A percentile compares a stretch with the other conserved stretches of the same genome.
Conservation (phyloP, 1,140 invertebrate species). For the Pinna nobilis region DNA sequence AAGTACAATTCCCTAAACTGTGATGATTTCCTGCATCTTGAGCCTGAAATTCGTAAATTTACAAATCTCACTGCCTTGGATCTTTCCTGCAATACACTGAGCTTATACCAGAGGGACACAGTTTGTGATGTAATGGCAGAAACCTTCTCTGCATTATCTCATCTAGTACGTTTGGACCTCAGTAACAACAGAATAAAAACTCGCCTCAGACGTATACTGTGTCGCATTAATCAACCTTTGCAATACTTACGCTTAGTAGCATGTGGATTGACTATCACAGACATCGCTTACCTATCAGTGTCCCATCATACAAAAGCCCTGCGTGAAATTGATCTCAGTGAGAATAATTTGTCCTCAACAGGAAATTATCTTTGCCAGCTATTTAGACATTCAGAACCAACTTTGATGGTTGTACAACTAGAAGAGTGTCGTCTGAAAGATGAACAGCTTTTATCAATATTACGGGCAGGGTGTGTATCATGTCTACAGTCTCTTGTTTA, state of each 20-base stretch:
- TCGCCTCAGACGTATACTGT: slow-evolving; percentile 49
- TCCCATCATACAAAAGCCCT: slow-evolving; percentile 51
- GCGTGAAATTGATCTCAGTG: slow-evolving; percentile 60
- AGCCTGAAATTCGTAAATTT: slow-evolving; percentile 50
- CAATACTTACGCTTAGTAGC: slow-evolving; percentile 57
- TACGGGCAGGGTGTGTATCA: background rate
- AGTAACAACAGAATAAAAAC: slow-evolving; percentile 63
- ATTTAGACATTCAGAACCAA: slow-evolving; percentile 16
- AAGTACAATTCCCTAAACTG: slow-evolving; percentile 62
- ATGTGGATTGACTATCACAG: slow-evolving; percentile 57
- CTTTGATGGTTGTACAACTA: slow-evolving; percentile 47
- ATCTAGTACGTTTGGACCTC: slow-evolving; percentile 60
- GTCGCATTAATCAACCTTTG: slow-evolving; percentile 44
- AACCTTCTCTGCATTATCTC: slow-evolving; percentile 45
- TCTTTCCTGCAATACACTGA: slow-evolving; percentile 65
- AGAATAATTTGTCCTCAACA: slow-evolving; percentile 53
- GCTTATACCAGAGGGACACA: slow-evolving; percentile 42
- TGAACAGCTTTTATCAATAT: background rate
- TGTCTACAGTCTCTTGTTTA: background rate
- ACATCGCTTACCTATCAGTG: slow-evolving; percentile 52
- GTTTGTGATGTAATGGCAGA: slow-evolving; percentile 41
- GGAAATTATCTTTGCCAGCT: slow-evolving; percentile 36
- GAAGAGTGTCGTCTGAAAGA: slow-evolving; percentile 45
- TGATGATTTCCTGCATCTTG: slow-evolving; percentile 54
- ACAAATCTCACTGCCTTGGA: slow-evolving; percentile 60